Evolutionary conservation across 2,888 invertebrate genomes (phyloP).

Genomic region (Diaprepes abbreviatus): DNA sequence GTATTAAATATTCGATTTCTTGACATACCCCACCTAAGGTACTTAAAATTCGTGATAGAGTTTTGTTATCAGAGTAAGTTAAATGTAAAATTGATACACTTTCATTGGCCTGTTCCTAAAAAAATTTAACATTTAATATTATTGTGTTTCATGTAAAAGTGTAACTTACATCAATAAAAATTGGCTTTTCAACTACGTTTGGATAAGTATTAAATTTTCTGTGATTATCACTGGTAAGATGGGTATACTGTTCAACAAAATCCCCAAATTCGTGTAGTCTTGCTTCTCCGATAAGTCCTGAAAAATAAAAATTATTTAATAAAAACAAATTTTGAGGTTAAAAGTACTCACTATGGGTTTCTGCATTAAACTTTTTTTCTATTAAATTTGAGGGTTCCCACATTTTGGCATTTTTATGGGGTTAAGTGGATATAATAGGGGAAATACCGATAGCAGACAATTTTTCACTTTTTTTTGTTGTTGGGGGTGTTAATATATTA

Average conservation of each 20-base stretch:
- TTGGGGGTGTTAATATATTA: too few relatives aligned
- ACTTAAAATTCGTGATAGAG: slow-evolving; percentile 83
- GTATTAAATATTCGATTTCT: slow-evolving; percentile 79
- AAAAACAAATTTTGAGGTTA: slow-evolving; percentile 21
- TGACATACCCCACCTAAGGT: slow-evolving; percentile 84
- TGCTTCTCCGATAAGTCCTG: slow-evolving; percentile 70
- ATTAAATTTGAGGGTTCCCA: slow-evolving; percentile 61
- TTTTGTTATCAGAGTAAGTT: slow-evolving; percentile 86
- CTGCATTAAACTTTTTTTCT: slow-evolving; percentile 65
- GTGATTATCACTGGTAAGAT: slow-evolving; percentile 61
- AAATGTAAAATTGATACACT: slow-evolving; percentile 77
- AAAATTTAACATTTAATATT: slow-evolving; percentile 55
- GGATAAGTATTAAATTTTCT: slow-evolving; percentile 59
- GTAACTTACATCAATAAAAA: slow-evolving; percentile 53
- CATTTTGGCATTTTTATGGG: slow-evolving; percentile 57
- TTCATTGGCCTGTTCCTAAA: slow-evolving; percentile 68
- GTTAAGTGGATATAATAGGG: too few relatives aligned
- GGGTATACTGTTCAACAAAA: slow-evolving; percentile 69
- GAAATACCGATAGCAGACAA: too few relatives aligned
- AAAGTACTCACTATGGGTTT: slow-evolving; percentile 64
- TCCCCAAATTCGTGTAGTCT: slow-evolving; percentile 70
- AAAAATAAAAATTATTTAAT: slow-evolving; percentile 41
- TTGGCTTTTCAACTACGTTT: slow-evolving; percentile 54
- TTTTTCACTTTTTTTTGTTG: too few relatives aligned
- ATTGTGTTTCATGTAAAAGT: too few relatives aligned